phyloP scores from a whole-genome alignment of 23 tunicate species.

The Halocynthia roretzi region DNA sequence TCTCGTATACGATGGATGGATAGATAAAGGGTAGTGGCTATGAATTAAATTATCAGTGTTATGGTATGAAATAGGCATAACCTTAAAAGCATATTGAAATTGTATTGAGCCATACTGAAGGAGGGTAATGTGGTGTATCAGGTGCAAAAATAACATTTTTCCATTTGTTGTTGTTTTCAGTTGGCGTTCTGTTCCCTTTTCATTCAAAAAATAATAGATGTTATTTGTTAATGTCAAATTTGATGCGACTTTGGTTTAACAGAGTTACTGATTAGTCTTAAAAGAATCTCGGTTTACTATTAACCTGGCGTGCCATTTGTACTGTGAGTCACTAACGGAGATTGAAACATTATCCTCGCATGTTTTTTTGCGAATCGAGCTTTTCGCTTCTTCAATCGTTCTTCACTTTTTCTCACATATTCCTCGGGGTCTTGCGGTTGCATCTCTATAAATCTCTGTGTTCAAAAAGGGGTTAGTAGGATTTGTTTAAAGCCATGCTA shows the following conservation, averaged over 20 bases:
- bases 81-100: no score
- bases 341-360: constrained; percentile 47
- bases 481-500: background rate
- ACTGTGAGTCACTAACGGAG: constrained; percentile 41
- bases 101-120: constrained; percentile 18
- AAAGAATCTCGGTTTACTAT: background rate
- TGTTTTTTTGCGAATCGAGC: constrained; percentile 21
- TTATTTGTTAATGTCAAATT: no score
- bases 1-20: constrained; percentile 55
- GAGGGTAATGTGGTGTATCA: constrained; percentile 30
- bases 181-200: no score
- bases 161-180: no score
- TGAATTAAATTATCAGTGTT: no score
- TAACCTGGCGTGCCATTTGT: constrained; percentile 4
- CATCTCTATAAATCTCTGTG: constrained; percentile 65
- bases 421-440: constrained; percentile 73
- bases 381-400: constrained; percentile 30
- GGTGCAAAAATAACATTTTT: constrained; percentile 18
- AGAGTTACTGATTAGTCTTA: background rate
- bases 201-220: no score
- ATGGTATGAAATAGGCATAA: no score
- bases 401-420: constrained; percentile 32
- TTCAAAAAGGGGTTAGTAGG: background rate
- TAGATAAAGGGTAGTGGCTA: background rate
- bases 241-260: background rate